These are phyloP conservation scores for Siniperca knerii DNA, from an alignment of 2,113 vertebrate genomes.

Conservation along the genomic window DNA sequence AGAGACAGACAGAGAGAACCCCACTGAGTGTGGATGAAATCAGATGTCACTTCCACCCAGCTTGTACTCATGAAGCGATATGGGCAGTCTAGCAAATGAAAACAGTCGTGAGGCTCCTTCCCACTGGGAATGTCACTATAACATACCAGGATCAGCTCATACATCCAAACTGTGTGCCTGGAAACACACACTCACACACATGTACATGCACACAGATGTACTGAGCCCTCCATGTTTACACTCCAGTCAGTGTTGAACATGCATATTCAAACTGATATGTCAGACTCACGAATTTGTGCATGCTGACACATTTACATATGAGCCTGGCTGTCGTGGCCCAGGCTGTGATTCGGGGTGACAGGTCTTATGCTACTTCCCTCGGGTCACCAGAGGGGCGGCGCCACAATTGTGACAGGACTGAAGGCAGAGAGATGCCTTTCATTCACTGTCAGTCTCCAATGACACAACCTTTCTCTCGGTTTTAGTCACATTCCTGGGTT, in stretches of 20 bases:
- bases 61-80: slow-evolving; percentile 54
- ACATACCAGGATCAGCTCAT: slow-evolving; percentile 61
- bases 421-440: slow-evolving; percentile 54
- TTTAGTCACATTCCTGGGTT: neutral
- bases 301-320: slow-evolving; percentile 80
- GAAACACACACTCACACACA: slow-evolving; percentile 23
- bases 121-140: slow-evolving; percentile 83
- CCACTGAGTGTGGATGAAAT: slow-evolving; percentile 51
- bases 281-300: slow-evolving; percentile 58
- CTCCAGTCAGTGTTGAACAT: slow-evolving; percentile 69
- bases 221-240: slow-evolving; percentile 41
- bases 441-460: slow-evolving; percentile 56
- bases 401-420: slow-evolving; percentile 63
- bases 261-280: slow-evolving; percentile 76
- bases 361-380: slow-evolving; percentile 75
- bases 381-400: slow-evolving; percentile 62
- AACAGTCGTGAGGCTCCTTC: slow-evolving; percentile 78
- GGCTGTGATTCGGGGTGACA: slow-evolving; percentile 74
- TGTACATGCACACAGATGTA: slow-evolving; percentile 20
- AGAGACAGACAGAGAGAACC: slow-evolving; percentile 29
- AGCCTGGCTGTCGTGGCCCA: slow-evolving; percentile 48
- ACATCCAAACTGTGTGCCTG: slow-evolving; percentile 45
- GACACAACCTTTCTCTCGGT: slow-evolving; percentile 35
- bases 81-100: slow-evolving; percentile 62
- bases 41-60: slow-evolving; percentile 57